Evolutionary conservation across 2,113 vertebrate species (phyloP).

Genomic region (Casuarius casuarius): DNA sequence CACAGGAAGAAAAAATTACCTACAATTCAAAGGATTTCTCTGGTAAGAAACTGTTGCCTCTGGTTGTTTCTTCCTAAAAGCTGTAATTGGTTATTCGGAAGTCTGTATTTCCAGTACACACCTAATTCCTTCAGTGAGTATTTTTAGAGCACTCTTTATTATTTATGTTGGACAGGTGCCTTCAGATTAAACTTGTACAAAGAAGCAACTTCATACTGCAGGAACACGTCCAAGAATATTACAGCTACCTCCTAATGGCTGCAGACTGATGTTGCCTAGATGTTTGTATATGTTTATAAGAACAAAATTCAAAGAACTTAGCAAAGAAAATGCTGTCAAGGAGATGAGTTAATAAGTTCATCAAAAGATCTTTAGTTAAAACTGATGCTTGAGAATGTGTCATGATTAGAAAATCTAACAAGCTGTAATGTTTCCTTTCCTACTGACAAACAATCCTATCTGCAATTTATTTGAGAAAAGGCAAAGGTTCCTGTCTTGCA

Average conservation of each 20-base stretch:
- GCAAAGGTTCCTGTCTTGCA: background rate
- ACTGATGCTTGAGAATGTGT: background rate
- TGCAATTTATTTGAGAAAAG: background rate
- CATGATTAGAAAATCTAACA: background rate
- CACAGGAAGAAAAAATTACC: constrained; percentile 99
- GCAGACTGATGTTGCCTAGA: constrained; percentile 44
- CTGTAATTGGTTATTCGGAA: constrained; percentile 62
- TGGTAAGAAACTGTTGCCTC: constrained; percentile 63
- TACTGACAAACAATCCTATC: background rate
- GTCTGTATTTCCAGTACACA: constrained; percentile 80
- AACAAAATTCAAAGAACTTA: constrained; percentile 26
- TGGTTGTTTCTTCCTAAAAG: constrained; percentile 63
- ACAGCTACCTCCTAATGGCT: constrained; percentile 62
- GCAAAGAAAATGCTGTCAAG: constrained; percentile 2
- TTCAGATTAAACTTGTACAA: constrained; percentile 78
- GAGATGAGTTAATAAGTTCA: background rate
- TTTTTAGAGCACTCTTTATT: constrained; percentile 84
- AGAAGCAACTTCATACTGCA: constrained; percentile 70
- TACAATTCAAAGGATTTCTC: constrained; percentile 67
- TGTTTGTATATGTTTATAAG: constrained; percentile 42
- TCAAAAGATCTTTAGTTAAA: background rate
- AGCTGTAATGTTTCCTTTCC: background rate
- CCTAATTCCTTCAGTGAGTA: constrained; percentile 84
- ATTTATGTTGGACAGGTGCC: constrained; percentile 88
- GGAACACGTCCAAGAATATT: constrained; percentile 69